Conservation (phyloP, 1,140 invertebrate species). For the Dendrolimus punctatus region DNA sequence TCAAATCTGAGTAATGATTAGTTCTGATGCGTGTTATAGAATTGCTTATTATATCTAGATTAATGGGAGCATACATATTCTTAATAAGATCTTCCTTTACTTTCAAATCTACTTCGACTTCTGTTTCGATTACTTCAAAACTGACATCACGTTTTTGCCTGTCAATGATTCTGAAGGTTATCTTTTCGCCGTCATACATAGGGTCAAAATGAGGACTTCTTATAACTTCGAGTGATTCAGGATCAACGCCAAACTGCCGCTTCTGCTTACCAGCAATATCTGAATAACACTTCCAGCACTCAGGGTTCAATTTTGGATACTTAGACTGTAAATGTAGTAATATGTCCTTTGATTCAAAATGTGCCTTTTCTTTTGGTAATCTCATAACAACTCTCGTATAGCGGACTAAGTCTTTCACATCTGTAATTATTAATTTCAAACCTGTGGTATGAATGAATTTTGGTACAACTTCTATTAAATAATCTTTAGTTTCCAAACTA, state of each 20-base stretch:
- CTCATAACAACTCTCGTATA: constrained; percentile 53
- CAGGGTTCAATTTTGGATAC: constrained; percentile 44
- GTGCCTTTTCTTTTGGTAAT: constrained; percentile 40
- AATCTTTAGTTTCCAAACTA: constrained; percentile 58
- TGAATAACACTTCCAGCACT: constrained; percentile 58
- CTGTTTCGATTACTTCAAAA: constrained; percentile 24
- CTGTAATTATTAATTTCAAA: constrained; percentile 44
- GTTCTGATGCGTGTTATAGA: constrained; percentile 37
- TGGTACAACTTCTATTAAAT: constrained; percentile 43
- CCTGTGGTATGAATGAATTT: constrained; percentile 50
- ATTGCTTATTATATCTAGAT: constrained; percentile 32
- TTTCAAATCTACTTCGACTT: constrained; percentile 23
- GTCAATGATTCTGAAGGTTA: constrained; percentile 50
- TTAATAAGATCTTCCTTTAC: constrained; percentile 31
- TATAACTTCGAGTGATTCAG: constrained; percentile 46
- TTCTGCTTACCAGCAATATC: constrained; percentile 56
- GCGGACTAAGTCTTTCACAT: constrained; percentile 43
- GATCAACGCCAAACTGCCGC: constrained; percentile 54
- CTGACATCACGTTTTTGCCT: constrained; percentile 43
- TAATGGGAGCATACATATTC: constrained; percentile 41
- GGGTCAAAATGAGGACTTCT: constrained; percentile 44
- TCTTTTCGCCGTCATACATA: constrained; percentile 33
- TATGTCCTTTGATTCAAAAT: constrained; percentile 43
- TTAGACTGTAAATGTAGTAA: constrained; percentile 29
- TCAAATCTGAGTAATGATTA: constrained; percentile 46